A percentile compares a stretch with the other conserved stretches of the same genome.
phyloP scores from a whole-genome alignment of 2,888 invertebrate genomes.

The Agrochola litura region DNA sequence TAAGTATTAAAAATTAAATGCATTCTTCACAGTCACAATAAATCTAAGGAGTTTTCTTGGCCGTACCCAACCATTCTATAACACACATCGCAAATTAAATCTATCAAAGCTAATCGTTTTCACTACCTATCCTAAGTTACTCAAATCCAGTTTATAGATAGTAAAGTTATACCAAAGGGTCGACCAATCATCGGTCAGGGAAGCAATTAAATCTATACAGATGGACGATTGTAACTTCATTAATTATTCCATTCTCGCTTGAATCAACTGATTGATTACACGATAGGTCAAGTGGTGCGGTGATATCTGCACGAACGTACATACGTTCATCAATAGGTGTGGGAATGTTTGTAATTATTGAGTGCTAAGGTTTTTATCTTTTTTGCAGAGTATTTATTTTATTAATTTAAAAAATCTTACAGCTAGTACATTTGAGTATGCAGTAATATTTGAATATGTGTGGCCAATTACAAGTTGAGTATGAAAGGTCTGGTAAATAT shows the following conservation, averaged over 20 bases:
- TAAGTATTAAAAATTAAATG: not conserved
- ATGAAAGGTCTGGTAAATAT: not conserved
- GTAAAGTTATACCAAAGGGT: conserved; percentile 33
- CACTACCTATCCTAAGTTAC: conserved; percentile 5
- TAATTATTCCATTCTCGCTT: conserved; percentile 52
- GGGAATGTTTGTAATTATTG: not conserved
- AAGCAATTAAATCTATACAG: conserved; percentile 45
- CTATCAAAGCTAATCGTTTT: not conserved
- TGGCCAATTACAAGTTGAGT: too few species aligned
- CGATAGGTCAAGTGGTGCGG: conserved; percentile 39
- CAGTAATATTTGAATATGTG: too few species aligned
- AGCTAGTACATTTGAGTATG: too few species aligned
- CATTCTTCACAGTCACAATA: not conserved
- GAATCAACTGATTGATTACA: conserved; percentile 56
- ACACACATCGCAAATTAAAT: not conserved
- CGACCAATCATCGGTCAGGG: conserved; percentile 32
- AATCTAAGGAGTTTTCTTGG: not conserved
- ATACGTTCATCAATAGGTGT: not conserved
- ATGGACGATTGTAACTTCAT: conserved; percentile 55
- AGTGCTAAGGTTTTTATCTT: not conserved
- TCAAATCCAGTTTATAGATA: conserved; percentile 17
- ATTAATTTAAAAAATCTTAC: too few species aligned
- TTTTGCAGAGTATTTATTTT: not conserved
- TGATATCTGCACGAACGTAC: not conserved
- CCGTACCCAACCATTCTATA: not conserved